These are phyloP conservation scores for Shinisaurus crocodilurus DNA, from an alignment of 2,113 vertebrate species.

Conservation along the genomic window DNA sequence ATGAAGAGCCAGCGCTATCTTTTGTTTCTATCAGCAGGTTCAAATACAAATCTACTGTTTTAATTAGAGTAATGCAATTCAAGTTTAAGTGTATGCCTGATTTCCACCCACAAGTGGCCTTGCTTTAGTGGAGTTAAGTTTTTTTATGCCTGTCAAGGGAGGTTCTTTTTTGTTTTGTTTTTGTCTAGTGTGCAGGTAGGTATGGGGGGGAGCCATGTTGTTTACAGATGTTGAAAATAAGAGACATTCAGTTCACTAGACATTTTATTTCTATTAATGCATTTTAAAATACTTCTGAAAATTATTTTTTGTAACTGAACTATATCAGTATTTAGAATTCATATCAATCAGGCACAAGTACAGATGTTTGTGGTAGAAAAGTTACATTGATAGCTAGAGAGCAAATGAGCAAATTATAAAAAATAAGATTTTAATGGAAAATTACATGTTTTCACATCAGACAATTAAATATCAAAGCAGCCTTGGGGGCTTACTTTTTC, in stretches of 20 bases:
- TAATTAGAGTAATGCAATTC: not conserved
- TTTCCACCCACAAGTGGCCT: not conserved
- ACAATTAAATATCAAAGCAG: constrained; percentile 75
- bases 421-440: constrained; percentile 70
- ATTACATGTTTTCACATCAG: constrained; percentile 65
- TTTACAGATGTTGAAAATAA: constrained; percentile 32
- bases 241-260: constrained; percentile 36
- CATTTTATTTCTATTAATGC: constrained; percentile 59
- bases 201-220: not conserved
- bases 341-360: constrained; percentile 65
- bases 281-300: constrained; percentile 66
- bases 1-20: not conserved
- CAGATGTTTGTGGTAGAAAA: constrained; percentile 72
- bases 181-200: constrained; percentile 13
- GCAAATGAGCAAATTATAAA: constrained; percentile 74
- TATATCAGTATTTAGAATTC: constrained; percentile 50
- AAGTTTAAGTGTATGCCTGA: not conserved
- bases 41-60: not conserved
- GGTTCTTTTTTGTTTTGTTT: constrained; percentile 15
- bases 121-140: constrained; percentile 24
- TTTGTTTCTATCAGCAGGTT: not conserved
- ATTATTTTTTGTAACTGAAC: constrained; percentile 52
- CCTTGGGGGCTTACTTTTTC: constrained; percentile 60
- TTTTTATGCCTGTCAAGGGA: not conserved
- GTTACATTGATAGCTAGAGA: constrained; percentile 72